Conservation (phyloP, 2,888 invertebrate species). For the Colostygia pectinataria region DNA sequence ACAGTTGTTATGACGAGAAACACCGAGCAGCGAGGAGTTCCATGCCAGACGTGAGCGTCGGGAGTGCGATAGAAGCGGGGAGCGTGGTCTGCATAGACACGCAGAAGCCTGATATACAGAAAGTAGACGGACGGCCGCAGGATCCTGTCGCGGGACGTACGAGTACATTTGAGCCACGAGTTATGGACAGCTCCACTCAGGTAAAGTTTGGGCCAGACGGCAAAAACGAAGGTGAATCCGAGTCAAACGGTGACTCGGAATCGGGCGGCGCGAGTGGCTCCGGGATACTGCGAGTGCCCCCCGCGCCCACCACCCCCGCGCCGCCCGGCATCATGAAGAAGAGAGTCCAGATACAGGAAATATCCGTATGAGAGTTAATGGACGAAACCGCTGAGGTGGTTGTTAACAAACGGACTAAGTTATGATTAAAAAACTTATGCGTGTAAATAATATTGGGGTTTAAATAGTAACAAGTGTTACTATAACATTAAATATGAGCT, state of each 20-base stretch:
- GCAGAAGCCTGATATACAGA: slow-evolving; percentile 78
- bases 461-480: too few species aligned
- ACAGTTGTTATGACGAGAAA: slow-evolving; percentile 86
- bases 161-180: slow-evolving; percentile 78
- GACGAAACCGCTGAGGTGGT: slow-evolving; percentile 69
- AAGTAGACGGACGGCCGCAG: slow-evolving; percentile 62
- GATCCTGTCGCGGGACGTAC: slow-evolving; percentile 68
- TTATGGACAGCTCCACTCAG: slow-evolving; percentile 77
- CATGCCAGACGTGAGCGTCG: slow-evolving; percentile 84
- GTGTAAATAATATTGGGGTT: slow-evolving; percentile 37
- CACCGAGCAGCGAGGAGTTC: slow-evolving; percentile 82
- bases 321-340: slow-evolving; percentile 92
- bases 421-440: slow-evolving; percentile 53
- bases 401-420: slow-evolving; percentile 74
- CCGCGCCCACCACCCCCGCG: slow-evolving; percentile 77
- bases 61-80: slow-evolving; percentile 84
- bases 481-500: slow-evolving; percentile 31
- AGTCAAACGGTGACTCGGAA: slow-evolving; percentile 68
- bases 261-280: slow-evolving; percentile 69
- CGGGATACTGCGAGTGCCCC: slow-evolving; percentile 75
- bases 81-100: slow-evolving; percentile 80
- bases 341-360: slow-evolving; percentile 96
- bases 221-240: slow-evolving; percentile 67
- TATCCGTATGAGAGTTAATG: slow-evolving; percentile 89
- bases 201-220: slow-evolving; percentile 76